phyloP scores from a whole-genome alignment of 1,140 invertebrate genomes.

The Sycophaga agraensis region DNA sequence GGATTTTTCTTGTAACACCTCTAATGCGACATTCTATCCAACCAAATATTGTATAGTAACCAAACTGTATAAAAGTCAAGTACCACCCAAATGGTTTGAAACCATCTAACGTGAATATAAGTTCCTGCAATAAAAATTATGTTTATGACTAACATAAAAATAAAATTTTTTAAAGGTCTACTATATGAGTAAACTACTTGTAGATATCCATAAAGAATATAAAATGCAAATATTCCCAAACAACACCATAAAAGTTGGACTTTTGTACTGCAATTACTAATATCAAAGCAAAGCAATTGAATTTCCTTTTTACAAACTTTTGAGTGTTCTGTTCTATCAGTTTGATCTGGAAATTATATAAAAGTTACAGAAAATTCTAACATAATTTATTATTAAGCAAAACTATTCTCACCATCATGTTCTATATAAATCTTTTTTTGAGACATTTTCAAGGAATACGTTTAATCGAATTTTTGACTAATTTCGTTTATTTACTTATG shows the following conservation, averaged over 20 bases:
- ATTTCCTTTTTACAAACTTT: conserved; percentile 46
- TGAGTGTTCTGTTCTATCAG: not conserved
- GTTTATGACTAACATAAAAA: no score
- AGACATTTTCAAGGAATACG: conserved; percentile 1
- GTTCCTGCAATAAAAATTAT: conserved; percentile 63
- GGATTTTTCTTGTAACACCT: conserved; percentile 72
- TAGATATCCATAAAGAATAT: conserved; percentile 88
- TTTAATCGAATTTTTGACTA: no score
- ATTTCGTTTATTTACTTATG: no score
- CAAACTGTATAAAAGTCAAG: conserved; percentile 89
- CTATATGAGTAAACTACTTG: conserved; percentile 53
- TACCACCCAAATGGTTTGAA: conserved; percentile 91
- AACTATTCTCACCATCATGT: not conserved
- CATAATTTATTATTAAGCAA: no score
- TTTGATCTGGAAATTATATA: not conserved
- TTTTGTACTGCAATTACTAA: conserved; percentile 65
- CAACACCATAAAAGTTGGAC: conserved; percentile 78
- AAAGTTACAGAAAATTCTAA: no score
- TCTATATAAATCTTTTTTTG: conserved; percentile 1
- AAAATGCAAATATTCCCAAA: conserved; percentile 81
- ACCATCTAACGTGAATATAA: conserved; percentile 87
- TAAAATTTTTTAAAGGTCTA: not conserved
- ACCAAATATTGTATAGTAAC: conserved; percentile 81
- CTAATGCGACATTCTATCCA: conserved; percentile 72
- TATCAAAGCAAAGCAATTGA: conserved; percentile 74